phyloP scores from a whole-genome alignment of 1,140 invertebrate genomes.

The Littorina saxatilis region DNA sequence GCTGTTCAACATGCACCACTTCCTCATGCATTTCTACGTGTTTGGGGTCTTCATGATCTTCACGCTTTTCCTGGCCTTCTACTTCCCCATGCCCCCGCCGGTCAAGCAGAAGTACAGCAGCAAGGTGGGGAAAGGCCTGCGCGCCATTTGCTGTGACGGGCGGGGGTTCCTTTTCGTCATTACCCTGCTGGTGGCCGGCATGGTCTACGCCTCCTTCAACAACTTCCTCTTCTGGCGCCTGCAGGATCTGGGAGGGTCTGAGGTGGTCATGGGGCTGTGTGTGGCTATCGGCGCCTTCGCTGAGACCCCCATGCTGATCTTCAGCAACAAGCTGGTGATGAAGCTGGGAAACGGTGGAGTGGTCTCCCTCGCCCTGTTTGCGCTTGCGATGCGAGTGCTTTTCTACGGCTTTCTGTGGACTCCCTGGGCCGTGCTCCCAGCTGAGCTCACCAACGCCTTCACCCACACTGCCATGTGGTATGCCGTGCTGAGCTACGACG shows the following conservation, averaged over 20 bases:
- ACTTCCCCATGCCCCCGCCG: constrained; percentile 65
- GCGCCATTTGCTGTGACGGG: constrained; percentile 61
- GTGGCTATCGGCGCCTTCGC: constrained; percentile 62
- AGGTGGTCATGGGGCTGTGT: constrained; percentile 67
- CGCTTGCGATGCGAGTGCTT: constrained; percentile 56
- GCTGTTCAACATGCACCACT: constrained; percentile 61
- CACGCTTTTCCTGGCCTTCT: constrained; percentile 63
- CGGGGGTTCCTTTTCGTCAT: constrained; percentile 62
- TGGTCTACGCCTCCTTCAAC: constrained; percentile 62
- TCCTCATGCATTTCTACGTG: constrained; percentile 70
- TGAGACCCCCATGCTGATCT: constrained; percentile 69
- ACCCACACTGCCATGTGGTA: constrained; percentile 72
- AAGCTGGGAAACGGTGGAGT: constrained; percentile 62
- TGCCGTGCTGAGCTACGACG: constrained; percentile 67
- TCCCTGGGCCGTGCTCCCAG: constrained; percentile 68
- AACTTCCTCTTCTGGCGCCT: constrained; percentile 73
- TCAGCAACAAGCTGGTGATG: constrained; percentile 61
- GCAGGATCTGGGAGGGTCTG: constrained; percentile 65
- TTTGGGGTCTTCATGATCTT: constrained; percentile 65
- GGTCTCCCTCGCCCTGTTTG: constrained; percentile 57
- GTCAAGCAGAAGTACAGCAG: constrained; percentile 60
- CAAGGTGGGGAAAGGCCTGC: constrained; percentile 60
- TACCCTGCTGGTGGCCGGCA: constrained; percentile 66
- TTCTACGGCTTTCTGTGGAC: constrained; percentile 67
- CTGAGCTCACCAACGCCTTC: constrained; percentile 66